A percentile compares a stretch with the other conserved stretches of the same genome.
Evolutionary conservation across 2,888 invertebrate genomes (phyloP).

Genomic region (Miltochrista miniata): DNA sequence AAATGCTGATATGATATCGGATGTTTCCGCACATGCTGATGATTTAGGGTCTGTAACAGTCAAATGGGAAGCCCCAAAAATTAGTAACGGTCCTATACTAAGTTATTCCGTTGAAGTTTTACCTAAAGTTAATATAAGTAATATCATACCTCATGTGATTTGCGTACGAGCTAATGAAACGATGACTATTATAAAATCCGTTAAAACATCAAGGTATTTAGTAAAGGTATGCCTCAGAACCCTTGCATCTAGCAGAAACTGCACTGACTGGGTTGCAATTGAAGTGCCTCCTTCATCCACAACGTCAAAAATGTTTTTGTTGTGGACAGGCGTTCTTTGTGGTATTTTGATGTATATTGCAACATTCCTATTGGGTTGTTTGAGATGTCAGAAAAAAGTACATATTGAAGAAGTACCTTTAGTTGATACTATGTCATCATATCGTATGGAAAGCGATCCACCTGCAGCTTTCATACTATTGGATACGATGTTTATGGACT

Average conservation of each 20-base stretch:
- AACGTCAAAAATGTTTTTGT: conserved; percentile 35
- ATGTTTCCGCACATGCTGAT: conserved; percentile 40
- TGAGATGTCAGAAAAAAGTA: conserved; percentile 27
- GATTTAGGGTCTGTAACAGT: conserved; percentile 50
- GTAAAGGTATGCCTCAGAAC: conserved; percentile 44
- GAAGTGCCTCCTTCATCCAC: neutral
- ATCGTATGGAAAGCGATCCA: conserved; percentile 54
- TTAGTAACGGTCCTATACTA: conserved; percentile 67
- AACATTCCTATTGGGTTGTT: conserved; percentile 48
- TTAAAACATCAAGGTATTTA: conserved; percentile 43
- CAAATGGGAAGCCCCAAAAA: conserved; percentile 60
- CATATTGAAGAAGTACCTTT: conserved; percentile 53
- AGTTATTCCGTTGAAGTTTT: conserved; percentile 64
- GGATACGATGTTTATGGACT: conserved; percentile 43
- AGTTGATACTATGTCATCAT: conserved; percentile 48
- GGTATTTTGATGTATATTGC: conserved; percentile 50
- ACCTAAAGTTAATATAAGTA: conserved; percentile 40
- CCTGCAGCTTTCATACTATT: conserved; percentile 56
- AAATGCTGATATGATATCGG: conserved; percentile 57
- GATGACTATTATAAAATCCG: conserved; percentile 38
- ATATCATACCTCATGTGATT: conserved; percentile 53
- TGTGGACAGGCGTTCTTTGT: conserved; percentile 54
- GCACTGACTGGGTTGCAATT: conserved; percentile 34
- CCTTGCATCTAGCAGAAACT: conserved; percentile 36
- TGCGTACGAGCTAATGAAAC: conserved; percentile 52